Percentiles rank a stretch among this genome's conserved stretches.
These are phyloP conservation scores for Tiaroga cobitis DNA, from an alignment of 2,797 vertebrate genomes.

Conservation along the genomic window DNA sequence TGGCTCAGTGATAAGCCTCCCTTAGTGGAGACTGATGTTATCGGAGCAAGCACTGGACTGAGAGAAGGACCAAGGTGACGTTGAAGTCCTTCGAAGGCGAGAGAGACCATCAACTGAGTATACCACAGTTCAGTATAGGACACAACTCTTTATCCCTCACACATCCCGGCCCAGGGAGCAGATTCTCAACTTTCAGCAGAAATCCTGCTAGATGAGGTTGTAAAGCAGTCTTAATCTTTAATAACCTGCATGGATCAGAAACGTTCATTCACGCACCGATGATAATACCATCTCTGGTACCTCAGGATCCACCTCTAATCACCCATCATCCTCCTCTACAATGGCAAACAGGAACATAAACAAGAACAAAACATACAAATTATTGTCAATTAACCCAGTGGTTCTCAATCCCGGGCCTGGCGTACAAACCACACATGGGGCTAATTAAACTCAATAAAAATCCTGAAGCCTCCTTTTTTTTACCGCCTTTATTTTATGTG, in stretches of 20 bases:
- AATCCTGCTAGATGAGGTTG: slow-evolving; percentile 63
- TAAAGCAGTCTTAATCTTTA: slow-evolving; percentile 68
- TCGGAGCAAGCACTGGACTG: slow-evolving; percentile 33
- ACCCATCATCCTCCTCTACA: slow-evolving; percentile 18
- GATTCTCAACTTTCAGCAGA: slow-evolving; percentile 47
- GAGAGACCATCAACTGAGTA: slow-evolving; percentile 14
- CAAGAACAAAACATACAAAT: slow-evolving; percentile 32
- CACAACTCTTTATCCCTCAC: slow-evolving; percentile 17
- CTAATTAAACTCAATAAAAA: not conserved
- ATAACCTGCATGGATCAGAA: slow-evolving; percentile 64
- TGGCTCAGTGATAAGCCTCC: slow-evolving; percentile 54
- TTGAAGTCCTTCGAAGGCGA: slow-evolving; percentile 23
- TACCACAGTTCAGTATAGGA: slow-evolving; percentile 22
- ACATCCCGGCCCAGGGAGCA: slow-evolving; percentile 43
- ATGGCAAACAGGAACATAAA: slow-evolving; percentile 41
- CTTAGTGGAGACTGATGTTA: slow-evolving; percentile 52
- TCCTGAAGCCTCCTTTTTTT: not conserved
- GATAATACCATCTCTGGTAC: slow-evolving; percentile 61
- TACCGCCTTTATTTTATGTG: not conserved
- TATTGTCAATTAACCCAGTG: not conserved
- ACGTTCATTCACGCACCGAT: slow-evolving; percentile 62
- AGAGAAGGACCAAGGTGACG: slow-evolving; percentile 45
- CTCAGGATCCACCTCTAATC: slow-evolving; percentile 50
- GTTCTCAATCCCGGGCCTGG: not conserved
- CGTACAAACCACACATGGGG: not conserved